phyloP scores from a whole-genome alignment of 2,113 vertebrate species.

The Puffinus mauretanicus region DNA sequence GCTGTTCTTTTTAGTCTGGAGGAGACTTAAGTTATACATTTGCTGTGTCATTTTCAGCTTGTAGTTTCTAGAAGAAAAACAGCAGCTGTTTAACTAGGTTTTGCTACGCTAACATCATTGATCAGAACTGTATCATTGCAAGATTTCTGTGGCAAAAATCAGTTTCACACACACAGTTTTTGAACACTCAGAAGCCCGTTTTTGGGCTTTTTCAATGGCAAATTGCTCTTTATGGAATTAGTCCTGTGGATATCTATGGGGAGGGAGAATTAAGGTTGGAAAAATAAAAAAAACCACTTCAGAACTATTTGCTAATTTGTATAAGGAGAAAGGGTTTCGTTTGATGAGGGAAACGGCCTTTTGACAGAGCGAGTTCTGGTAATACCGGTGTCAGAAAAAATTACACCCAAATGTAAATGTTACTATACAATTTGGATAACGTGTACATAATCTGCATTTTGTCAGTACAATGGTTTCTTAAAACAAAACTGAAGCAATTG shows the following conservation, averaged over 20 bases:
- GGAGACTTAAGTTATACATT: conserved; percentile 92
- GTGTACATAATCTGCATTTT: not conserved
- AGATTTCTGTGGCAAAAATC: not conserved
- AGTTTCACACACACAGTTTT: not conserved
- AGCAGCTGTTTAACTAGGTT: not conserved
- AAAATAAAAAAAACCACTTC: not conserved
- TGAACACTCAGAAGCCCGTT: fast-evolving
- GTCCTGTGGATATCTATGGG: not conserved
- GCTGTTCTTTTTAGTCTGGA: conserved; percentile 83
- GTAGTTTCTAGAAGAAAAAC: conserved; percentile 69
- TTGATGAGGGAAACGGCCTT: not conserved
- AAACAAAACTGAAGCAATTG: not conserved
- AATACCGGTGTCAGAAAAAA: not conserved
- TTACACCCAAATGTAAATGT: not conserved
- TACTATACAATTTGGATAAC: not conserved
- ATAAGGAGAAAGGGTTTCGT: not conserved
- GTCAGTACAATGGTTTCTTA: not conserved
- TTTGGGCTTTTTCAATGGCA: not conserved
- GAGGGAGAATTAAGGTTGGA: not conserved
- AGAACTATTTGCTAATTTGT: not conserved
- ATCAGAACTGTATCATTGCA: not conserved
- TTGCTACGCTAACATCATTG: fast-evolving
- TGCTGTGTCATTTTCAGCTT: conserved; percentile 87
- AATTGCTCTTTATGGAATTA: not conserved
- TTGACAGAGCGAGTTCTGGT: not conserved